Percentiles rank a stretch among this genome's conserved stretches.
These are phyloP conservation scores for Spermophilus dauricus DNA, from an alignment of 2,113 vertebrate genomes.

Conservation along the genomic window DNA sequence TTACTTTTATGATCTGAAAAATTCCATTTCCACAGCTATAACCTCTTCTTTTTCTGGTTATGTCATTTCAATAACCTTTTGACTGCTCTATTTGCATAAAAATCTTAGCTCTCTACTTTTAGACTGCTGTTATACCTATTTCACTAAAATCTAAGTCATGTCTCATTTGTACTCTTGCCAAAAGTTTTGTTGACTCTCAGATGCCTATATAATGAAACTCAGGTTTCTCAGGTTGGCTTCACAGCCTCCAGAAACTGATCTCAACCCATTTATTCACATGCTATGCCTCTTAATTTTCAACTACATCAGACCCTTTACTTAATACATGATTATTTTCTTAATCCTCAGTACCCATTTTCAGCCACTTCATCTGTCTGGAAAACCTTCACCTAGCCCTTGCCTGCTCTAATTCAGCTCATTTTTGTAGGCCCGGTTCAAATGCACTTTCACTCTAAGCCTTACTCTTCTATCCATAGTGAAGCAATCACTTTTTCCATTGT, in stretches of 20 bases:
- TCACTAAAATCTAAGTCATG: background rate
- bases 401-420: background rate
- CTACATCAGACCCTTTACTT: background rate
- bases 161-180: background rate
- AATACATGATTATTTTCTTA: background rate
- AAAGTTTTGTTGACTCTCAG: background rate
- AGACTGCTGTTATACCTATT: background rate
- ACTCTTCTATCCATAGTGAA: background rate
- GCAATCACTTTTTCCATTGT: background rate
- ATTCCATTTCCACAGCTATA: conserved; percentile 19
- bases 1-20: conserved; percentile 27
- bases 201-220: background rate
- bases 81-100: background rate
- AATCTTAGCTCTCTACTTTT: background rate
- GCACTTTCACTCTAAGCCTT: background rate
- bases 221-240: background rate
- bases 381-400: fast-evolving
- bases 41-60: background rate
- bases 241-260: background rate
- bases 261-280: background rate
- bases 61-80: background rate
- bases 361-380: background rate
- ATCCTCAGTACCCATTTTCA: too few species aligned
- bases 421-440: background rate
- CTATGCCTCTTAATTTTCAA: background rate